Conservation (phyloP, 37 sponge, comb jelly and placozoan genomes). For the Spongilla lacustris region DNA sequence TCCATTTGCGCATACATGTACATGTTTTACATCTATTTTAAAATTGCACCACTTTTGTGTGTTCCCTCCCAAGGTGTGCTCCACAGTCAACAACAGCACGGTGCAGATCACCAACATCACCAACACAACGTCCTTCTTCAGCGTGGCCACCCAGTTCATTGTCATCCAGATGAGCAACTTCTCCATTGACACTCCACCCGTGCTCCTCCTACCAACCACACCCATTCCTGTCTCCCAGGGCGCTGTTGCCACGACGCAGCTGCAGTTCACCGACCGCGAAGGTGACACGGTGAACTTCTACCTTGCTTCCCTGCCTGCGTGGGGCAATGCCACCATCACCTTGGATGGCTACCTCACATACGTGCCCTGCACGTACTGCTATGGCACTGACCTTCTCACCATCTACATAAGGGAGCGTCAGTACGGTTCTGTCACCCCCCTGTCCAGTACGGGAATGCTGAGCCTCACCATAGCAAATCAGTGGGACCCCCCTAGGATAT, state of each 20-base stretch:
- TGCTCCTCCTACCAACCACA: slow-evolving; percentile 36
- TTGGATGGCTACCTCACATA: slow-evolving; percentile 61
- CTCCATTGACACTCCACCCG: slow-evolving; percentile 79
- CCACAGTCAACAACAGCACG: not conserved
- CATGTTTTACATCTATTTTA: too few relatives aligned
- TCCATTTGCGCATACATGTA: too few relatives aligned
- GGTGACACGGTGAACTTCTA: slow-evolving; percentile 59
- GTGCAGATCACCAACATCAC: not conserved
- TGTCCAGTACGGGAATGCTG: slow-evolving; percentile 34
- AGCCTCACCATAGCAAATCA: slow-evolving; percentile 45
- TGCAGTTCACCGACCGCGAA: slow-evolving; percentile 65
- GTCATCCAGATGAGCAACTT: slow-evolving; percentile 66
- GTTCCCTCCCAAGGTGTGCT: not conserved
- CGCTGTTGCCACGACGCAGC: not conserved
- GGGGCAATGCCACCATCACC: slow-evolving; percentile 62
- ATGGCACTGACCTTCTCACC: slow-evolving; percentile 50
- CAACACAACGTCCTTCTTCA: not conserved
- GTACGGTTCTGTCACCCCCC: slow-evolving; percentile 40
- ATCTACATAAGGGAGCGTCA: slow-evolving; percentile 56
- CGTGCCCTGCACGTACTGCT: slow-evolving; percentile 76
- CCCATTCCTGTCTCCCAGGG: slow-evolving; percentile 37
- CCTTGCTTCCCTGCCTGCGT: slow-evolving; percentile 55
- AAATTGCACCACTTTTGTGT: too few relatives aligned
- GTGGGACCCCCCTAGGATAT: slow-evolving; percentile 51
- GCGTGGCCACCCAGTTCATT: slow-evolving; percentile 17